phyloP scores from a whole-genome alignment of 2,113 vertebrate species.

The Gymnarchus niloticus region DNA sequence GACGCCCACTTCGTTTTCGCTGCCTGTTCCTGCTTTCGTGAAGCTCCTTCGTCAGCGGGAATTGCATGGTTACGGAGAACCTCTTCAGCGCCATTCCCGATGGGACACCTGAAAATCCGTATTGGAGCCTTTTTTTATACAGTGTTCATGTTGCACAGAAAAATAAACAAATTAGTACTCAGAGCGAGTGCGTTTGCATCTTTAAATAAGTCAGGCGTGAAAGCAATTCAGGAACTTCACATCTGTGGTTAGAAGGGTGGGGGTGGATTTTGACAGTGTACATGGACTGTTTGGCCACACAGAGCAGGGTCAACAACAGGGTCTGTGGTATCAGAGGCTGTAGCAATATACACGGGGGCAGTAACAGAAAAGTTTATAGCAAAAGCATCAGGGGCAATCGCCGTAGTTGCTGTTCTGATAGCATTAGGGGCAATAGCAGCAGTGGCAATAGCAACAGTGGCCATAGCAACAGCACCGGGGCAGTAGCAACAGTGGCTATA shows the following conservation, averaged over 20 bases:
- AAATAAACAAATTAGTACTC: neutral
- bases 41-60: too few species aligned
- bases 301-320: neutral
- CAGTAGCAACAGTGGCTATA: slow-evolving; percentile 3
- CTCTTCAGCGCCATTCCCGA: neutral
- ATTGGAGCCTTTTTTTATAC: neutral
- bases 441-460: neutral
- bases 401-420: neutral
- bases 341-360: neutral
- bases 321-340: too few species aligned
- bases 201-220: neutral
- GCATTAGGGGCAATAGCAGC: neutral
- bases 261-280: neutral
- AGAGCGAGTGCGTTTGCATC: neutral
- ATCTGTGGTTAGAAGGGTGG: neutral
- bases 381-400: neutral
- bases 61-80: neutral
- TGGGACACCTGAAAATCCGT: neutral
- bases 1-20: neutral
- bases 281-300: too few species aligned
- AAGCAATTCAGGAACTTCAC: neutral
- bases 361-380: neutral
- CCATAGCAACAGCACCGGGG: neutral
- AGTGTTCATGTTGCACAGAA: neutral
- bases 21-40: neutral